Evolutionary conservation across 2,797 vertebrate genomes (phyloP).

Genomic region (Allobates femoralis): DNA sequence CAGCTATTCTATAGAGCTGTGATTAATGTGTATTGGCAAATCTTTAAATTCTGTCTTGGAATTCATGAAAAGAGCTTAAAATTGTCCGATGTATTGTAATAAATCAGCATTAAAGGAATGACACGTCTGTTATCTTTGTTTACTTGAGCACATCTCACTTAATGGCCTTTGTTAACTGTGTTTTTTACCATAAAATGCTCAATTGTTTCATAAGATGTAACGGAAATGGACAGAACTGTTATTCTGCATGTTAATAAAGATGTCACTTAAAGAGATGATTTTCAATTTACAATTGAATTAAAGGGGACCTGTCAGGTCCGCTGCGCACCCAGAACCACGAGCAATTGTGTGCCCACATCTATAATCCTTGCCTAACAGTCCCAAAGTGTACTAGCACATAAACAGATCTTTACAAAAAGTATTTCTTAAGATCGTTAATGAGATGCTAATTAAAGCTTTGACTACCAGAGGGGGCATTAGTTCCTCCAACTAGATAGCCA

Average conservation of each 20-base stretch:
- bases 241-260: background rate
- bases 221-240: background rate
- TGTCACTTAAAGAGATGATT: background rate
- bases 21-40: conserved; percentile 58
- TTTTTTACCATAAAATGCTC: background rate
- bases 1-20: conserved; percentile 50
- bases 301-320: too few relatives aligned
- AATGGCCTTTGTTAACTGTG: conserved; percentile 13
- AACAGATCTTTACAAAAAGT: too few relatives aligned
- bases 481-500: too few relatives aligned
- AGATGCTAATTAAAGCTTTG: too few relatives aligned
- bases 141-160: conserved; percentile 31
- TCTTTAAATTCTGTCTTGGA: conserved; percentile 34
- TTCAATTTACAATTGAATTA: background rate
- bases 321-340: too few relatives aligned
- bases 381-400: too few relatives aligned
- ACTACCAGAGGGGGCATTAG: too few relatives aligned
- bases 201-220: conserved; percentile 31
- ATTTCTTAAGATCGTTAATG: too few relatives aligned
- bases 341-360: too few relatives aligned
- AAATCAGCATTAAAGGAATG: conserved; percentile 41
- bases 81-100: conserved; percentile 50
- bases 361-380: too few relatives aligned
- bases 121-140: conserved; percentile 40
- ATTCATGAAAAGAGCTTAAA: conserved; percentile 42